phyloP scores from a whole-genome alignment of 2,113 vertebrate genomes.

The Tympanuchus pallidicinctus region DNA sequence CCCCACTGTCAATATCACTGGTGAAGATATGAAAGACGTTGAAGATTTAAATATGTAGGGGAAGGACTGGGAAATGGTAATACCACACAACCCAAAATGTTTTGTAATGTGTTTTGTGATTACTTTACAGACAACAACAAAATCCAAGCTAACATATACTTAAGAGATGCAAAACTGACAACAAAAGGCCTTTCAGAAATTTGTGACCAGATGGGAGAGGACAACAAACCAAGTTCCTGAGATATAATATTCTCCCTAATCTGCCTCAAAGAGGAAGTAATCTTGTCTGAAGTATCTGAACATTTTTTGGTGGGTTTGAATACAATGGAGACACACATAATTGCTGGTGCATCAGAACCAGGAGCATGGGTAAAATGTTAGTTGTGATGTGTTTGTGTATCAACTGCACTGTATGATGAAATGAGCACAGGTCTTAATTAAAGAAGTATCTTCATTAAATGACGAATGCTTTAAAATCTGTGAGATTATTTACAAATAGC shows the following conservation, averaged over 20 bases:
- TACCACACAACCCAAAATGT: background rate
- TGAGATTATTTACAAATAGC: background rate
- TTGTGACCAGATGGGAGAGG: background rate
- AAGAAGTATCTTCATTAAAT: background rate
- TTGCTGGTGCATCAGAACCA: background rate
- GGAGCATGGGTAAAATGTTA: background rate
- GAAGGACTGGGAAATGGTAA: background rate
- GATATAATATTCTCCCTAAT: background rate
- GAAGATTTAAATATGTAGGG: background rate
- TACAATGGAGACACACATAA: background rate
- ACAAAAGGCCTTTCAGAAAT: conserved; percentile 29
- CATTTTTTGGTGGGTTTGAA: background rate
- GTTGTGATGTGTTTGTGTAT: background rate
- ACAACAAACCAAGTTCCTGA: background rate
- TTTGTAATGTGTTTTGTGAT: background rate
- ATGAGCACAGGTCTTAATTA: background rate
- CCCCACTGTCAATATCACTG: no score
- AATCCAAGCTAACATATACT: background rate
- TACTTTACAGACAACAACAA: background rate
- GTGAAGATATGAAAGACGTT: no score
- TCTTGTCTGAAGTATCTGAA: background rate
- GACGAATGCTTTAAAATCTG: background rate
- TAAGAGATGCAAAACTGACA: background rate
- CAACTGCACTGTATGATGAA: background rate
- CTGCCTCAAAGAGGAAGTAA: background rate